Evolutionary conservation across 2,888 invertebrate genomes (phyloP).

Genomic region (Strigamia crassipes): DNA sequence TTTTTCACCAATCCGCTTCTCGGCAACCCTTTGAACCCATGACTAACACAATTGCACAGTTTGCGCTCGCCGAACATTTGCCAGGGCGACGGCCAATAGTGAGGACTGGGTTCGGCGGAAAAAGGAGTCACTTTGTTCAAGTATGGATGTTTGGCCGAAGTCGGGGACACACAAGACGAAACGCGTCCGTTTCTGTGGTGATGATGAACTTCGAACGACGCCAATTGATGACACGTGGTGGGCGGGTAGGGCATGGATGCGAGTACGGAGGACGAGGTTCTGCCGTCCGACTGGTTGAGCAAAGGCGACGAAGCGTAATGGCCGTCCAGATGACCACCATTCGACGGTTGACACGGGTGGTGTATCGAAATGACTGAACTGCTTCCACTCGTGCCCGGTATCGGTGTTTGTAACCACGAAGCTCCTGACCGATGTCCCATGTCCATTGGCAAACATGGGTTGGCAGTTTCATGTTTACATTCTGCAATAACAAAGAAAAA

Average conservation of each 20-base stretch:
- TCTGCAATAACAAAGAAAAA: neutral
- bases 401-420: slow-evolving; percentile 24
- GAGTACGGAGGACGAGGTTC: neutral
- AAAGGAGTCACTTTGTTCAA: slow-evolving; percentile 44
- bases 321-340: neutral
- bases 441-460: slow-evolving; percentile 19
- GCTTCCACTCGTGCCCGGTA: neutral
- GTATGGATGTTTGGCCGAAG: slow-evolving; percentile 4
- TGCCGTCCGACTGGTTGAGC: neutral
- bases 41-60: neutral
- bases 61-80: neutral
- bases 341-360: neutral
- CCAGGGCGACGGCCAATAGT: slow-evolving; percentile 42
- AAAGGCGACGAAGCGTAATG: neutral
- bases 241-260: neutral
- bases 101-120: neutral
- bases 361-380: neutral
- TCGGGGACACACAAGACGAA: neutral
- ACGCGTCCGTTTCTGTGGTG: neutral
- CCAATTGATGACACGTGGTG: neutral
- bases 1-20: neutral
- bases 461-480: slow-evolving; percentile 13
- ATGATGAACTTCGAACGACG: neutral
- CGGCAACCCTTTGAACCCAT: neutral
- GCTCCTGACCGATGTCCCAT: slow-evolving; percentile 1